These are phyloP conservation scores for Gymnoscopelus braueri DNA, from an alignment of 2,797 vertebrate genomes.

Conservation along the genomic window DNA sequence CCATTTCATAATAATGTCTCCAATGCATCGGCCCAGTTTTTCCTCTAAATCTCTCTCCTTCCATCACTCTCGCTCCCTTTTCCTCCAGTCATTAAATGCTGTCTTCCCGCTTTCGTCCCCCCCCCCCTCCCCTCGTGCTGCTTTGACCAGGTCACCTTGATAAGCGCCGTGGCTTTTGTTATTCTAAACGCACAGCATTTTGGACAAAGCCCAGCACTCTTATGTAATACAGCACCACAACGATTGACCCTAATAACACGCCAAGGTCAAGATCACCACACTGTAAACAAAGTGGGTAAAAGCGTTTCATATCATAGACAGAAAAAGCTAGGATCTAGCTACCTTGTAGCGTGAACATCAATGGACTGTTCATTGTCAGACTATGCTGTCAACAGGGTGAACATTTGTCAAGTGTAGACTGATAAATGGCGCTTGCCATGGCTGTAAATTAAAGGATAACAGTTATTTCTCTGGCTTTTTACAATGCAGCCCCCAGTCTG, in stretches of 20 bases:
- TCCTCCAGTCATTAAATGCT: not conserved
- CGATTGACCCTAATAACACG: not conserved
- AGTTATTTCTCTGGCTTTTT: too few species aligned
- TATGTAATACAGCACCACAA: constrained; percentile 17
- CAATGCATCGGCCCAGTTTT: not conserved
- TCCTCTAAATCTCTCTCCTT: constrained; percentile 3
- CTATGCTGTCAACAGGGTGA: not conserved
- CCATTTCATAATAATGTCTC: too few species aligned
- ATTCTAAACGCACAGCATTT: constrained; percentile 21
- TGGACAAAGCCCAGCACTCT: constrained; percentile 21
- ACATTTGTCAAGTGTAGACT: too few species aligned
- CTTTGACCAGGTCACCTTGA: constrained; percentile 38
- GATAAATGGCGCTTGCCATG: too few species aligned
- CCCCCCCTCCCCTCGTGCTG: not conserved
- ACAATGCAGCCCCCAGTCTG: too few species aligned
- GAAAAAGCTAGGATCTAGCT: constrained; percentile 4
- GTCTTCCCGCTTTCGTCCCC: not conserved
- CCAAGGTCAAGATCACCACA: constrained; percentile 15
- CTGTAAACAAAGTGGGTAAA: constrained; percentile 2
- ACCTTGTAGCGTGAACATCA: not conserved
- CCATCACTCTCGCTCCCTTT: constrained; percentile 7
- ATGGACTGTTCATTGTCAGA: not conserved
- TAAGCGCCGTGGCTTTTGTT: constrained; percentile 19
- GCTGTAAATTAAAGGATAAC: too few species aligned
- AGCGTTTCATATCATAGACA: not conserved